Evolutionary conservation across 2,888 invertebrate genomes (phyloP).

Genomic region (Caenorhabditis sinica): DNA sequence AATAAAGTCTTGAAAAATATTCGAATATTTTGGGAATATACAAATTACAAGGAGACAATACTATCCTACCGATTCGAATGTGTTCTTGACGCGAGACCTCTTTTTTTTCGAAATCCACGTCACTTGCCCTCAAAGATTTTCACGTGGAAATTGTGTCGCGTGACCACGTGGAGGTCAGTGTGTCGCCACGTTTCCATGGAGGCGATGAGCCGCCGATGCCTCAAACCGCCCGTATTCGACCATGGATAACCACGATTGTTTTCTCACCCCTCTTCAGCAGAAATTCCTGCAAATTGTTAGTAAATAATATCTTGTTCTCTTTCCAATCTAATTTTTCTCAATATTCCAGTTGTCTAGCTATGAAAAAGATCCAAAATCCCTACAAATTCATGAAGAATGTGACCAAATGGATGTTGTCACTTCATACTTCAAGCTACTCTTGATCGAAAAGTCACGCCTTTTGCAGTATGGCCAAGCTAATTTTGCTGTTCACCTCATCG

Average conservation of each 20-base stretch:
- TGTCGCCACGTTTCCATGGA: constrained; percentile 39
- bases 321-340: not conserved
- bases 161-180: constrained; percentile 40
- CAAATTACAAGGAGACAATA: not conserved
- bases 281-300: constrained; percentile 60
- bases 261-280: constrained; percentile 63
- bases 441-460: constrained; percentile 57
- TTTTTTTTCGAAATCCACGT: not conserved
- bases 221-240: constrained; percentile 13
- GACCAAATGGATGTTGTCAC: constrained; percentile 45
- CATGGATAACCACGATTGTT: constrained; percentile 52
- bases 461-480: constrained; percentile 47
- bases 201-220: not conserved
- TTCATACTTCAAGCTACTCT: constrained; percentile 50
- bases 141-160: no score
- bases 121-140: constrained; percentile 1
- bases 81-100: not conserved
- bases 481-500: constrained; percentile 61
- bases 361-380: constrained; percentile 47
- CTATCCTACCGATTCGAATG: no score
- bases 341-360: constrained; percentile 43
- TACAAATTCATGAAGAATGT: constrained; percentile 46
- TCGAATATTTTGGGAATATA: not conserved
- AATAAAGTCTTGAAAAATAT: constrained; percentile 25
- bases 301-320: not conserved